A percentile compares a stretch with the other conserved stretches of the same genome.
These are phyloP conservation scores for Melanaphis sacchari DNA, from an alignment of 1,140 invertebrate genomes.

Conservation along the genomic window DNA sequence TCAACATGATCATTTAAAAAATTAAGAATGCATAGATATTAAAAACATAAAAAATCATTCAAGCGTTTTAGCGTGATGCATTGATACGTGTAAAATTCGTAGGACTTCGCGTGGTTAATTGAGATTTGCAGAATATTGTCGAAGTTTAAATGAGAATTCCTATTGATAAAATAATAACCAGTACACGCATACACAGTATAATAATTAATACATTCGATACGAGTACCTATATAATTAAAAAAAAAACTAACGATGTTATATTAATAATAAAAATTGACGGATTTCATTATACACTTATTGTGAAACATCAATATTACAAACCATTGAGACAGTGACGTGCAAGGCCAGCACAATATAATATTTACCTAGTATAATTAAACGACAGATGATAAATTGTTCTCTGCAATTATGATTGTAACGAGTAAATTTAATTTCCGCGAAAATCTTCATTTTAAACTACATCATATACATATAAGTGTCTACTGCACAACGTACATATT, in stretches of 20 bases:
- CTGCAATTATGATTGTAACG: neutral
- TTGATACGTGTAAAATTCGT: neutral
- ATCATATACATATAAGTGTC: neutral
- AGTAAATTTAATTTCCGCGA: neutral
- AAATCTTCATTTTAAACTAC: neutral
- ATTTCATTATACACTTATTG: neutral
- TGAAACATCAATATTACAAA: neutral
- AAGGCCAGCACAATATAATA: neutral
- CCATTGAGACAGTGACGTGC: neutral
- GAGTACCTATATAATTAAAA: neutral
- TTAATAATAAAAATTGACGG: neutral
- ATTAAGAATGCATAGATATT: too few species aligned
- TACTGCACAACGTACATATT: neutral
- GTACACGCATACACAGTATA: neutral
- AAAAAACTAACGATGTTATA: neutral
- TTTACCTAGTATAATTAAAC: neutral
- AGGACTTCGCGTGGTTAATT: neutral
- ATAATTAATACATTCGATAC: neutral
- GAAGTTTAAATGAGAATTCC: neutral
- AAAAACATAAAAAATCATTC: too few species aligned
- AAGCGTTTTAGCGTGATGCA: too few species aligned
- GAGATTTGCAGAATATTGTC: neutral
- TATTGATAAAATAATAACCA: neutral
- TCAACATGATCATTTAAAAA: too few species aligned
- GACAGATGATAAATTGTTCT: neutral